Conservation (phyloP, 2,797 vertebrate species). For the Molothrus aeneus region DNA sequence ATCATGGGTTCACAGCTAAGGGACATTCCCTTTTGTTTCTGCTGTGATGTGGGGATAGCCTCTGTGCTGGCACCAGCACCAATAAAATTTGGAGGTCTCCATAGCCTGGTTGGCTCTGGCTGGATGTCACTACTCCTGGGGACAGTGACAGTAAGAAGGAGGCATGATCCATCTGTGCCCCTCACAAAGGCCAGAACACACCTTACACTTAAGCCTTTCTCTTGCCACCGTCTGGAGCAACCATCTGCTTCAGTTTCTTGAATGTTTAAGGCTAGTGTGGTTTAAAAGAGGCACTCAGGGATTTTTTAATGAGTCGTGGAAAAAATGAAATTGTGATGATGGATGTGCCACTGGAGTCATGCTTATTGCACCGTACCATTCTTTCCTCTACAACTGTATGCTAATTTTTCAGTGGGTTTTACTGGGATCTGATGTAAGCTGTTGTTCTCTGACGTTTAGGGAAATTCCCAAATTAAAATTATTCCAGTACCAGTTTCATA, state of each 20-base stretch:
- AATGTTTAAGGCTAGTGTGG: not conserved
- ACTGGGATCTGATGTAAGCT: not conserved
- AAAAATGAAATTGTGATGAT: conserved; percentile 13
- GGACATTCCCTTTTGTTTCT: not conserved
- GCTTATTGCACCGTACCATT: not conserved
- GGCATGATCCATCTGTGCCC: not conserved
- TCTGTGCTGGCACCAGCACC: not conserved
- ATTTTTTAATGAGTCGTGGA: not conserved
- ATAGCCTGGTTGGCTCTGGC: not conserved
- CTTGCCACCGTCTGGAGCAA: not conserved
- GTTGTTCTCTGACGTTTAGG: not conserved
- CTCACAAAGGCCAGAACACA: not conserved
- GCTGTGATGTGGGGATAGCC: not conserved
- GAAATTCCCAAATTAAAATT: conserved; percentile 63
- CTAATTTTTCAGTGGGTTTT: not conserved
- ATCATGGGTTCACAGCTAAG: fast-evolving
- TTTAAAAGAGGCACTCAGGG: not conserved
- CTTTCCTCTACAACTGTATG: not conserved
- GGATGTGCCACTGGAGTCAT: not conserved
- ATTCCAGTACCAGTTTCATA: conserved; percentile 36
- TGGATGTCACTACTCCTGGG: not conserved
- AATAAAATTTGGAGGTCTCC: not conserved
- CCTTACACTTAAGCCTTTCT: not conserved
- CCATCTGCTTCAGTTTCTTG: not conserved
- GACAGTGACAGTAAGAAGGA: not conserved